These are phyloP conservation scores for Phataginus tetradactyla DNA, from an alignment of 2,797 vertebrate genomes.

Conservation along the genomic window DNA sequence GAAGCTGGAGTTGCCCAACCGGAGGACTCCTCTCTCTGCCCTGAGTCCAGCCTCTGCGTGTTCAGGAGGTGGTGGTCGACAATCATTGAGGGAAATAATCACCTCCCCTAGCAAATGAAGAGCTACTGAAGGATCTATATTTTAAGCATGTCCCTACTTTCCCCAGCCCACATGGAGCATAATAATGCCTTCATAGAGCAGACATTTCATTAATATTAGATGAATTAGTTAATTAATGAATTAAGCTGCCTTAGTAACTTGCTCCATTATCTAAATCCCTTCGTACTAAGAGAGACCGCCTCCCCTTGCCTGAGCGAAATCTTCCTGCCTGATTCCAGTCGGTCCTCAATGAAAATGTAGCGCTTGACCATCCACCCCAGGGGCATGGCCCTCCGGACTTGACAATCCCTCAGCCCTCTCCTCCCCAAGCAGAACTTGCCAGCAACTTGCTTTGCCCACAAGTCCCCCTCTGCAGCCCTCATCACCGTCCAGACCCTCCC, in stretches of 20 bases:
- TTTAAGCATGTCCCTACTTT: neutral
- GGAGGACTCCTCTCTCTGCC: neutral
- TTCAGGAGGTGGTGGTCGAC: neutral
- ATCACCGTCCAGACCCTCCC: neutral
- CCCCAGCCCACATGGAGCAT: neutral
- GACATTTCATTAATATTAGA: conserved; percentile 68
- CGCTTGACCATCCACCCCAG: accelerated
- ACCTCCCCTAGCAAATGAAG: neutral
- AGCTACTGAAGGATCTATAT: neutral
- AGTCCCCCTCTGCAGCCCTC: neutral
- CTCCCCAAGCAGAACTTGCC: neutral
- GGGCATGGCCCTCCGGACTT: neutral
- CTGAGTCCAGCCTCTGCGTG: neutral
- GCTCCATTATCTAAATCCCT: conserved; percentile 57
- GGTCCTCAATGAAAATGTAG: neutral
- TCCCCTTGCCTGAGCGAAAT: neutral
- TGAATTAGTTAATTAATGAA: conserved; percentile 74
- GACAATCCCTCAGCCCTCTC: neutral
- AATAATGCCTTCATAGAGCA: conserved; percentile 7
- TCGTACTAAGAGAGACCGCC: neutral
- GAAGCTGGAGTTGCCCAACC: neutral
- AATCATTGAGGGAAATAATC: neutral
- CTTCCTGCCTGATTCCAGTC: neutral
- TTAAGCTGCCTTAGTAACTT: conserved; percentile 70
- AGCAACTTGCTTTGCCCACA: neutral